A percentile compares a stretch with the other conserved stretches of the same genome.
phyloP scores from a whole-genome alignment of 92 coral and sea anemone species.

The Ricordea florida region DNA sequence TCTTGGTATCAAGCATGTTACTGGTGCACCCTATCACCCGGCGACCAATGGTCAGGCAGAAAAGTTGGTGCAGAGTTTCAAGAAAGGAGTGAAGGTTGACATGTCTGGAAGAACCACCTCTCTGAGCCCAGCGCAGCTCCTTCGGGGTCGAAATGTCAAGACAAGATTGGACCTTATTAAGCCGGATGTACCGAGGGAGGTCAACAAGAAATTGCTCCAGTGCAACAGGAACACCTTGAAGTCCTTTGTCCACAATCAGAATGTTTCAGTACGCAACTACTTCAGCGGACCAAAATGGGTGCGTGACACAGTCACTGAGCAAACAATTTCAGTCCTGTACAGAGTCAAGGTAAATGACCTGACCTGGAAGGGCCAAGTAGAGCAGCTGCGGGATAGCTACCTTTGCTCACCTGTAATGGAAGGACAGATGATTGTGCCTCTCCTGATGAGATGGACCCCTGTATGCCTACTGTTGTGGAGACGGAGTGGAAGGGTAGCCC shows the following conservation, averaged over 20 bases:
- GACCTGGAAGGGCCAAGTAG: neutral
- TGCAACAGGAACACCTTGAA: neutral
- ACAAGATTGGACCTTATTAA: too few relatives aligned
- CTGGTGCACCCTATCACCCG: conserved; percentile 53
- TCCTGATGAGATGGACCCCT: too few relatives aligned
- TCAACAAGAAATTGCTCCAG: conserved; percentile 25
- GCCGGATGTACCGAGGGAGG: conserved; percentile 38
- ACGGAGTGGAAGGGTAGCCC: too few relatives aligned
- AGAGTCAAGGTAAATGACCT: neutral
- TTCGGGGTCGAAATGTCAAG: too few relatives aligned
- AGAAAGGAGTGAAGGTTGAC: conserved; percentile 45
- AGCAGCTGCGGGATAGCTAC: neutral
- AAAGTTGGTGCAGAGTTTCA: conserved; percentile 60
- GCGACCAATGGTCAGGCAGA: too few relatives aligned
- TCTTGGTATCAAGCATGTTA: conserved; percentile 42
- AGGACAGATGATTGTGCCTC: too few relatives aligned
- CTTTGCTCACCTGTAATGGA: neutral
- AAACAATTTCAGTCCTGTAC: too few relatives aligned
- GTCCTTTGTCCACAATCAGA: too few relatives aligned
- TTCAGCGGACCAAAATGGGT: too few relatives aligned
- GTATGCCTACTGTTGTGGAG: too few relatives aligned
- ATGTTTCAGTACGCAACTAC: too few relatives aligned
- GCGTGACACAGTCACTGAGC: too few relatives aligned
- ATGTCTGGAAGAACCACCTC: conserved; percentile 29
- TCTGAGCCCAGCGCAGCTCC: conserved; percentile 47